Conservation (phyloP, 2,888 invertebrate genomes). For the Tridacna gigas region DNA sequence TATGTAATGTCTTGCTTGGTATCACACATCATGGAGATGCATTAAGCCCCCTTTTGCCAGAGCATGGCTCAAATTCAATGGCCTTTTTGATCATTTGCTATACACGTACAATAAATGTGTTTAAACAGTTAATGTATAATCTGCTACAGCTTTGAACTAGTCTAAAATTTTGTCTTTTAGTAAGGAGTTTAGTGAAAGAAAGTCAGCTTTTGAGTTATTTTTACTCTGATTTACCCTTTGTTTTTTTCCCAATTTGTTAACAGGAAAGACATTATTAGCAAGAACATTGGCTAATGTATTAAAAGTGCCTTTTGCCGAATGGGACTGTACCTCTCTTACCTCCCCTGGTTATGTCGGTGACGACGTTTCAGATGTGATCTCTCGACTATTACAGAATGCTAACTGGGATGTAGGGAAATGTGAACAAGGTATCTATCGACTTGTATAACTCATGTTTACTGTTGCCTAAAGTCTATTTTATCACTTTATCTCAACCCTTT, state of each 20-base stretch:
- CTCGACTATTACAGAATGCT: constrained; percentile 96
- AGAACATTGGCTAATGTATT: constrained; percentile 98
- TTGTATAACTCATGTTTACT: neutral
- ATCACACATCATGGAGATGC: too few species aligned
- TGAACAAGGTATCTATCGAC: constrained; percentile 89
- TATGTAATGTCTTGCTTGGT: too few species aligned
- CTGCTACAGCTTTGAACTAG: too few species aligned
- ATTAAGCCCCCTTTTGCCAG: too few species aligned
- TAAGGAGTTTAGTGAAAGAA: too few species aligned
- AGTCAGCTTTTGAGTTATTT: too few species aligned
- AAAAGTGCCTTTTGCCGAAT: constrained; percentile 99
- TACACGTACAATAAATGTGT: too few species aligned
- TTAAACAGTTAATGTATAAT: too few species aligned
- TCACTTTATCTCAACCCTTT: too few species aligned
- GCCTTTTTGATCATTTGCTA: too few species aligned
- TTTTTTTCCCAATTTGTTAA: neutral
- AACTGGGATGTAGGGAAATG: constrained; percentile 98
- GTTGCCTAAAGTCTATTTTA: neutral
- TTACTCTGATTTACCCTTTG: neutral
- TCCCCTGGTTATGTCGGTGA: constrained; percentile 96
- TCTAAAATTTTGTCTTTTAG: too few species aligned
- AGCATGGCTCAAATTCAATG: too few species aligned
- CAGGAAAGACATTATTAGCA: constrained; percentile 97
- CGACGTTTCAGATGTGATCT: constrained; percentile 99
- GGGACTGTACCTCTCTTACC: constrained; percentile 91